Conservation (phyloP, 1,140 invertebrate species). For the Himalopsyche phryganea region DNA sequence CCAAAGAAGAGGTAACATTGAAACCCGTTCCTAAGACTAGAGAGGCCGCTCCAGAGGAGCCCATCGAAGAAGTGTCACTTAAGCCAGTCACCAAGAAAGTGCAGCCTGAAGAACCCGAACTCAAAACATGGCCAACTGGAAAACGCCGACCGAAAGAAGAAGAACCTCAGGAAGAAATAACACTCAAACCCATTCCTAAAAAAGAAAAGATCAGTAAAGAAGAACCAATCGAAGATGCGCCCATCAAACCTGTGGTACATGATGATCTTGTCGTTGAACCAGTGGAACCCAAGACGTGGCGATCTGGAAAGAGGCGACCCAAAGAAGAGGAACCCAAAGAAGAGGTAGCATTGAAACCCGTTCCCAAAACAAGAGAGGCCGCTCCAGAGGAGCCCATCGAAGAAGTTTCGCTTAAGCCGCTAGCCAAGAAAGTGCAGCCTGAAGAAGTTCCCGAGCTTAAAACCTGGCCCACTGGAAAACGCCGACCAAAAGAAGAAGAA, state of each 20-base stretch:
- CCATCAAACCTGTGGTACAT: conserved; percentile 31
- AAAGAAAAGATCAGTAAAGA: conserved; percentile 36
- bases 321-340: conserved; percentile 40
- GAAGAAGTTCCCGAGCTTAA: conserved; percentile 35
- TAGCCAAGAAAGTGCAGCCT: conserved; percentile 29
- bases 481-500: conserved; percentile 40
- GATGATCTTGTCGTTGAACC: conserved; percentile 20
- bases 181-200: conserved; percentile 43
- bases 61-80: conserved; percentile 40
- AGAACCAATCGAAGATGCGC: conserved; percentile 32
- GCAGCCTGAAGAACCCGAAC: conserved; percentile 39
- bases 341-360: conserved; percentile 45
- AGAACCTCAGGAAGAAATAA: conserved; percentile 40
- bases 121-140: conserved; percentile 38
- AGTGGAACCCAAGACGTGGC: conserved; percentile 33
- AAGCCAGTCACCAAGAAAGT: conserved; percentile 46
- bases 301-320: conserved; percentile 39
- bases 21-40: conserved; percentile 37
- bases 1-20: conserved; percentile 44
- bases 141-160: conserved; percentile 42
- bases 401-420: conserved; percentile 42
- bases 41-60: conserved; percentile 43
- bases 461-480: conserved; percentile 45
- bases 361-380: conserved; percentile 39
- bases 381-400: conserved; percentile 38